Evolutionary conservation across 2,888 invertebrate species (phyloP), one percentile per base, ranked within the genome.

Genomic region (Perithous albicinctus): DNA sequence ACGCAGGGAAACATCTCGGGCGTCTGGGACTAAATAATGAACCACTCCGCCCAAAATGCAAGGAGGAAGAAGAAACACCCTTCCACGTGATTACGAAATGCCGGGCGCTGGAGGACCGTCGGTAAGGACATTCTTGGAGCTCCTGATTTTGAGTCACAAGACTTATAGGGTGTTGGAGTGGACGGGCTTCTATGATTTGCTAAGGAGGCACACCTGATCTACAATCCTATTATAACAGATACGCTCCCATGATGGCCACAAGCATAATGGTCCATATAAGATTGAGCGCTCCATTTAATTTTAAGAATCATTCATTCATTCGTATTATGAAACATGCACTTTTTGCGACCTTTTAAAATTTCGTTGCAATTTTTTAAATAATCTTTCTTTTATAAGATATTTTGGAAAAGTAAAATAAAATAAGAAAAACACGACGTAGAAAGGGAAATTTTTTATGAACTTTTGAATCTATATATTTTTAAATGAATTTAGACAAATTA

Each of bases 201-300:
- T n/a, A 54, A 23, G 12, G 41, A 69, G 69, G 56, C 69, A 4
- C 20, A 20, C 23, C 61, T 63, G 12, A 35, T 38, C 38, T 1
- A 41, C 20, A 41, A 8, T 10, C 61, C n/a, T 23, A 20, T 4
- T 4, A 23, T 18, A 41, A 7, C 15, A 23, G 61, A 23, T 35
- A 35, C 61, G 20, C 61, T 20, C 8, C 41, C 61, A 18, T 18
- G 23, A 63, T 63, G 61, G 61, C 35, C 4, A 12, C 35, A 18
- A 61, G 59, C 61, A 20, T 41, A 63, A 63, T 63, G 61, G 61
- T 41, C 61, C 56, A 1, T 56, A 18, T n/a, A 43, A 41, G 61
- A 63, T 41, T 63, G 61, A 41, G 41, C 41, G 41, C 61, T 63
- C 61, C n/a, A n/a, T n/a, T n/a, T n/a, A n/a, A n/a, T n/a, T n/a